Conservation (phyloP, 2,888 invertebrate genomes). For the Drosophila suboccidentalis region DNA sequence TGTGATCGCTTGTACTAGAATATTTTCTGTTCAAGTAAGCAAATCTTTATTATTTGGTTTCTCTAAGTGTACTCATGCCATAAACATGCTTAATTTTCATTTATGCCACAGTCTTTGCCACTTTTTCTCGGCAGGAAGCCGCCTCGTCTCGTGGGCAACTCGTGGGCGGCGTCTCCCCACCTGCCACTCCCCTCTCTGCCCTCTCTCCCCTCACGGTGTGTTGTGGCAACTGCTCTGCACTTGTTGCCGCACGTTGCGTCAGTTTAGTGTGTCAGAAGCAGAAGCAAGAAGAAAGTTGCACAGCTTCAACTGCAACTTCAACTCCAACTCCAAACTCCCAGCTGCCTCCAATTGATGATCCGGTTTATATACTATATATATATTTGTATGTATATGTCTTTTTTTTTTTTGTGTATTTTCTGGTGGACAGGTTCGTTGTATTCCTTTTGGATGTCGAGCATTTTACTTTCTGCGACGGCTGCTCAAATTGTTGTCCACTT, state of each 20-base stretch:
- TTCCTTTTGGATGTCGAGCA: slow-evolving; percentile 29
- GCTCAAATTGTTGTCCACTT: slow-evolving; percentile 79
- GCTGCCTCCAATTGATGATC: slow-evolving; percentile 64
- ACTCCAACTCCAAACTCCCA: slow-evolving; percentile 19
- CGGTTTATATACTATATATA: slow-evolving; percentile 56
- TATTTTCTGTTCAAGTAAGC: too few relatives aligned
- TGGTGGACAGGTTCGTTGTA: slow-evolving; percentile 73
- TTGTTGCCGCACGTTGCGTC: slow-evolving; percentile 81
- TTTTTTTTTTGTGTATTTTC: slow-evolving; percentile 4
- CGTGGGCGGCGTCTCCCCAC: slow-evolving; percentile 61
- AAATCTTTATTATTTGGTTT: too few relatives aligned
- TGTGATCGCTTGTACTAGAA: too few relatives aligned
- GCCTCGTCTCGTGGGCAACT: slow-evolving; percentile 49
- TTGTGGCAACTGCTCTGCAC: slow-evolving; percentile 58
- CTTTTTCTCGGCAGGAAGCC: slow-evolving; percentile 72
- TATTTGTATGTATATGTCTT: neutral
- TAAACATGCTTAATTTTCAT: slow-evolving; percentile 77
- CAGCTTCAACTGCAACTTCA: slow-evolving; percentile 25
- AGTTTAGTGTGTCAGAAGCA: slow-evolving; percentile 82
- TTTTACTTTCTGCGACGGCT: slow-evolving; percentile 78
- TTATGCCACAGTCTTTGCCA: slow-evolving; percentile 62
- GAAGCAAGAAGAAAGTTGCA: slow-evolving; percentile 76
- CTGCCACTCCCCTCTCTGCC: neutral
- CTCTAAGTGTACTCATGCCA: slow-evolving; percentile 26
- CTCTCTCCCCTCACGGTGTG: neutral